Conservation (phyloP, 23 tunicate genomes). For the Clavelina lepadiformis region DNA sequence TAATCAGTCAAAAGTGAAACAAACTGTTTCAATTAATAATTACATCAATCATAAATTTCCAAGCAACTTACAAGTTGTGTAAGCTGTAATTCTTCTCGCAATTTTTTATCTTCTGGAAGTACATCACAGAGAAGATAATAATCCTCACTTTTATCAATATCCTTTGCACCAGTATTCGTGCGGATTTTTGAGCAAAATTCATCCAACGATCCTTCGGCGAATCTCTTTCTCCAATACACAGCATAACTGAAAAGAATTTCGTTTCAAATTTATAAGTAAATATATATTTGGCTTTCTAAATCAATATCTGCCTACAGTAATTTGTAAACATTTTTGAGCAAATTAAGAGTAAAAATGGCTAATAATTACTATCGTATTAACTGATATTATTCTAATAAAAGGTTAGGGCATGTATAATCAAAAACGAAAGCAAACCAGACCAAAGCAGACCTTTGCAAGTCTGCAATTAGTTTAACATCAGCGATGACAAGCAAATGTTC, state of each 20-base stretch:
- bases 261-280: neutral
- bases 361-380: too few species aligned
- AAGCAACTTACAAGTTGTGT: slow-evolving; percentile 29
- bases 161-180: slow-evolving; percentile 84
- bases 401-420: neutral
- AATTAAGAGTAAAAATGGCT: too few species aligned
- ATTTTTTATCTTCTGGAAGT: slow-evolving; percentile 77
- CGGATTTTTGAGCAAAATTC: slow-evolving; percentile 64
- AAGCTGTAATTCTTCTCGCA: slow-evolving; percentile 77
- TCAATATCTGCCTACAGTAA: too few species aligned
- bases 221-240: slow-evolving; percentile 77
- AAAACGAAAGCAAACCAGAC: slow-evolving; percentile 5
- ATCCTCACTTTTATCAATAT: slow-evolving; percentile 52
- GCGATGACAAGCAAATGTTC: slow-evolving; percentile 87
- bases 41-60: too few species aligned
- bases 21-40: too few species aligned
- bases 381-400: too few species aligned
- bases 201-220: slow-evolving; percentile 30
- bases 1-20: too few species aligned
- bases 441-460: slow-evolving; percentile 47
- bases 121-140: slow-evolving; percentile 90
- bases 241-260: slow-evolving; percentile 13
- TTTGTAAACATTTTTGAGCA: too few species aligned
- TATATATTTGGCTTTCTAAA: too few species aligned
- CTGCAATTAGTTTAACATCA: slow-evolving; percentile 79